These are phyloP conservation scores for Cryptomyrus ogoouensis DNA, from an alignment of 2,113 vertebrate genomes.

Conservation along the genomic window DNA sequence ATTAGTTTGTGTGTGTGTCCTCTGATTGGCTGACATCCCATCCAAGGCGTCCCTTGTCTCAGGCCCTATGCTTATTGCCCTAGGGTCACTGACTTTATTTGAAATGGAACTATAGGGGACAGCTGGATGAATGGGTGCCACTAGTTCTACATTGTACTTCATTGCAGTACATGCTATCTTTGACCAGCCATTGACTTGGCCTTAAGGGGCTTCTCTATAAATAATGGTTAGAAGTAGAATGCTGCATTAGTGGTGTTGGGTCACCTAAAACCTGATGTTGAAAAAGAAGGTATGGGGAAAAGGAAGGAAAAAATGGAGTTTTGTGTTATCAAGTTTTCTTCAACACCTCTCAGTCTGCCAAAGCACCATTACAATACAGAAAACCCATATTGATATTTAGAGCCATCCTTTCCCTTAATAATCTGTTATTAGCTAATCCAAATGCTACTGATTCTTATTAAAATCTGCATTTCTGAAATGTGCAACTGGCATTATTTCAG, in stretches of 20 bases:
- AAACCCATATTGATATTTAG: background rate
- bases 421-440: background rate
- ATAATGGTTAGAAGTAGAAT: background rate
- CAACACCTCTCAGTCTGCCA: background rate
- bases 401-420: background rate
- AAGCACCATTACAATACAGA: background rate
- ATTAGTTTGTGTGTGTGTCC: background rate
- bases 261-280: background rate
- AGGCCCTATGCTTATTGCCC: background rate
- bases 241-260: background rate
- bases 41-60: background rate
- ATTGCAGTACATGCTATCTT: background rate
- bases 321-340: background rate
- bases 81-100: background rate
- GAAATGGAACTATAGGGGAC: background rate
- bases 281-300: background rate
- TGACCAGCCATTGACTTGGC: background rate
- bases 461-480: background rate
- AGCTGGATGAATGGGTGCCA: background rate
- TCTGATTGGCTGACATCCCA: background rate
- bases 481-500: background rate
- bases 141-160: background rate
- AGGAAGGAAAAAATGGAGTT: background rate
- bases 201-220: background rate
- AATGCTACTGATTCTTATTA: background rate